Conservation (phyloP, 1,140 invertebrate genomes). For the Drosophila dunni region DNA sequence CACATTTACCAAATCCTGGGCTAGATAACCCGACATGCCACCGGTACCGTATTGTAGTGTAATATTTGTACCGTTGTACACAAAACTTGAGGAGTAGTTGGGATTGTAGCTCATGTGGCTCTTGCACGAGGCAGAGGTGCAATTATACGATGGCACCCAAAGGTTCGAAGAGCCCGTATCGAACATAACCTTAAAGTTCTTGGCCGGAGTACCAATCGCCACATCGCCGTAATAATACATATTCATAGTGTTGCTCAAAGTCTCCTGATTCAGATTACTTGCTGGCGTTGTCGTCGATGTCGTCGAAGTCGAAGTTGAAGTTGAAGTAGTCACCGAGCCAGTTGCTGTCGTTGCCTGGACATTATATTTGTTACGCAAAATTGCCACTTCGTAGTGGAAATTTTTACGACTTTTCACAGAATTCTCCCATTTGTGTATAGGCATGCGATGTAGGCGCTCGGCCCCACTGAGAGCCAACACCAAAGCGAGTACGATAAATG, state of each 20-base stretch:
- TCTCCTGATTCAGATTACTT: constrained; percentile 86
- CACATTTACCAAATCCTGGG: constrained; percentile 91
- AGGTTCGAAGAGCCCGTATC: constrained; percentile 99
- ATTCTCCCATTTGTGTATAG: constrained; percentile 20
- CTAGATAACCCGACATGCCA: constrained; percentile 97
- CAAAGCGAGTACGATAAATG: constrained; percentile 8
- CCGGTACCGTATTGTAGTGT: constrained; percentile 97
- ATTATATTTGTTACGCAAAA: constrained; percentile 11
- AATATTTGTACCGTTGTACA: constrained; percentile 94
- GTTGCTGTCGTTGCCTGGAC: not conserved
- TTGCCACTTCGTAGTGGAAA: constrained; percentile 5
- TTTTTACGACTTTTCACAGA: constrained; percentile 21
- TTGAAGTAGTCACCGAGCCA: too few relatives aligned
- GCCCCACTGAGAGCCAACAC: not conserved
- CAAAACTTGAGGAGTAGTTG: constrained; percentile 92
- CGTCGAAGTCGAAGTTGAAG: too few relatives aligned
- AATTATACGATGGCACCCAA: constrained; percentile 98
- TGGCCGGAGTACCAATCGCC: constrained; percentile 95
- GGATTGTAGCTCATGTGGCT: constrained; percentile 94
- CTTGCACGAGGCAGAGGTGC: constrained; percentile 92
- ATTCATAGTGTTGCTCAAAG: constrained; percentile 96
- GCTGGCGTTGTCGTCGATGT: not conserved
- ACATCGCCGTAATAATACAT: constrained; percentile 99
- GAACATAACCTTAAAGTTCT: constrained; percentile 97
- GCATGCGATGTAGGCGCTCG: constrained; percentile 29